Percentiles rank a stretch among this genome's conserved stretches.
phyloP scores from a whole-genome alignment of 2,113 vertebrate genomes.

The Phalacrocorax pelagicus region DNA sequence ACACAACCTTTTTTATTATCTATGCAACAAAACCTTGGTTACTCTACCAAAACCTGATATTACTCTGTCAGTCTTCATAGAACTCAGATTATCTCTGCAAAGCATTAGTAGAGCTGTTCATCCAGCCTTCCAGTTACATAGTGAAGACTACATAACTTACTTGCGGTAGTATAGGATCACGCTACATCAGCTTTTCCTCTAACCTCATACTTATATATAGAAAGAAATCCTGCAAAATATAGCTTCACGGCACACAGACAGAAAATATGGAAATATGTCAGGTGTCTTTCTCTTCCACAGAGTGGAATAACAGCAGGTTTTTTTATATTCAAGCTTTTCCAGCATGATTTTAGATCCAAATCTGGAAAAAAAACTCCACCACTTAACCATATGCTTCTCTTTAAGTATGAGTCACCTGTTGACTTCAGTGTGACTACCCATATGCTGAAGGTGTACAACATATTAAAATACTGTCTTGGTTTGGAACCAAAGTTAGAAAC shows the following conservation, averaged over 20 bases:
- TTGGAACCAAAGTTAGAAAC: background rate
- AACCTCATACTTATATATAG: background rate
- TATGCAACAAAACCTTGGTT: background rate
- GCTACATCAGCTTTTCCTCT: background rate
- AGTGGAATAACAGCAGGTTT: background rate
- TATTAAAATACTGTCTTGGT: background rate
- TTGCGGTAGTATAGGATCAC: background rate
- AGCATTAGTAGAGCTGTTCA: background rate
- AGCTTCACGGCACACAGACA: background rate
- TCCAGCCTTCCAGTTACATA: background rate
- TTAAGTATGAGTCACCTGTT: slow-evolving; percentile 30
- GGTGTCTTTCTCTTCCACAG: background rate
- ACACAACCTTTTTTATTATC: background rate
- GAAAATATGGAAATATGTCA: background rate
- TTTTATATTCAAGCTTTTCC: background rate
- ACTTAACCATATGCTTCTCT: slow-evolving; percentile 1
- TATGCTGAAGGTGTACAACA: slow-evolving; percentile 11
- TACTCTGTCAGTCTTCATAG: background rate
- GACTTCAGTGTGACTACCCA: background rate
- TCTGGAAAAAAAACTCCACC: accelerated
- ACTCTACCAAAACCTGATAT: background rate
- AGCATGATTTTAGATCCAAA: background rate
- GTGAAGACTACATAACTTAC: background rate
- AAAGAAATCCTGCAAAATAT: background rate
- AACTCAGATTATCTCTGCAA: background rate